Percentiles rank a stretch among this genome's conserved stretches.
Conservation (phyloP, 1,140 invertebrate species). For the Neuroterus valhalla region DNA sequence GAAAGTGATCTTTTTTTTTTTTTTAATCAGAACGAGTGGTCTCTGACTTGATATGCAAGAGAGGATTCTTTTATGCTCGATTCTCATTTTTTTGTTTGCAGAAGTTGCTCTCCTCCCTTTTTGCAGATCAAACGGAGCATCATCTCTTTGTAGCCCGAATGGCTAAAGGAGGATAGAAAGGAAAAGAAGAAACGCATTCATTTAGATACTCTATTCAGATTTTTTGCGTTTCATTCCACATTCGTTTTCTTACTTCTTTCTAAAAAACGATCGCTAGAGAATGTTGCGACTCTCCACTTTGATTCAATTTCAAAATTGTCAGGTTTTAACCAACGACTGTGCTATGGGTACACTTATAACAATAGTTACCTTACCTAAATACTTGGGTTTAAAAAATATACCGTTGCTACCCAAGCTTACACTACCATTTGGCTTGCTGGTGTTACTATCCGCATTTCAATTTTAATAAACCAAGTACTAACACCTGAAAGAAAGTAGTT, state of each 20-base stretch:
- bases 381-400: too few relatives aligned
- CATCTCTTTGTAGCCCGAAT: slow-evolving; percentile 21
- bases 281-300: neutral
- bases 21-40: neutral
- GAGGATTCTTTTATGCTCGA: neutral
- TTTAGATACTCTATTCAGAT: slow-evolving; percentile 24
- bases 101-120: neutral
- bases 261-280: neutral
- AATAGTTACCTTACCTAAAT: too few relatives aligned
- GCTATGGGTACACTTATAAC: too few relatives aligned
- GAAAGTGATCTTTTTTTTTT: neutral
- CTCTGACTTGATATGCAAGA: neutral
- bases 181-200: neutral
- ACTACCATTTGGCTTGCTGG: too few relatives aligned
- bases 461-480: too few relatives aligned
- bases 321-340: too few relatives aligned
- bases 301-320: too few relatives aligned
- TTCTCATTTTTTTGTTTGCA: neutral
- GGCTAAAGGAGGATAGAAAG: slow-evolving; percentile 5
- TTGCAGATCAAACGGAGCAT: neutral
- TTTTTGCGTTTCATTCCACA: slow-evolving; percentile 5
- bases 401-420: too few relatives aligned
- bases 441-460: too few relatives aligned
- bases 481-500: too few relatives aligned
- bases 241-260: neutral